A percentile compares a stretch with the other conserved stretches of the same genome.
Conservation (phyloP, 2,888 invertebrate genomes). For the Netelia virgata region DNA sequence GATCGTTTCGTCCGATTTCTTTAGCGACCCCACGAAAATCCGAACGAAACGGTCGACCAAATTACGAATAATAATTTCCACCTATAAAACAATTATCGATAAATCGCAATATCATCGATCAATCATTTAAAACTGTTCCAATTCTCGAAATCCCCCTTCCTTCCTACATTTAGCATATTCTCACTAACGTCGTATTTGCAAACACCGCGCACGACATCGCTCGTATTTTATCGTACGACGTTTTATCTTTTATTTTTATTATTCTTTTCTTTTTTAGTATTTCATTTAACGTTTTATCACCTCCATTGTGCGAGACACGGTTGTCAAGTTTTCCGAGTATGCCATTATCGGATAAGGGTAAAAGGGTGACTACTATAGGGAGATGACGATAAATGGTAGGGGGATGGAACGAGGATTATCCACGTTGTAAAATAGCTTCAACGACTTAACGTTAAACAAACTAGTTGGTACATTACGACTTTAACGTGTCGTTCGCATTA, state of each 20-base stretch:
- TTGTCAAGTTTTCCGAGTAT: conserved; percentile 22
- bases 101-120: too few relatives aligned
- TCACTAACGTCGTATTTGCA: too few relatives aligned
- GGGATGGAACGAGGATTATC: conserved; percentile 12
- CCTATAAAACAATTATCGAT: too few relatives aligned
- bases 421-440: conserved; percentile 45
- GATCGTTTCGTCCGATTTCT: background rate
- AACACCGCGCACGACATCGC: too few relatives aligned
- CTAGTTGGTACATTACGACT: conserved; percentile 56
- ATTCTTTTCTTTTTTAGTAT: background rate
- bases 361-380: background rate
- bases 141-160: too few relatives aligned
- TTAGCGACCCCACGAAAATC: background rate
- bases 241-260: conserved; percentile 17
- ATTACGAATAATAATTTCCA: too few relatives aligned
- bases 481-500: conserved; percentile 57
- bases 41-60: too few relatives aligned
- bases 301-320: conserved; percentile 12
- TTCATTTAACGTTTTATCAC: conserved; percentile 13
- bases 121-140: too few relatives aligned
- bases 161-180: too few relatives aligned
- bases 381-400: background rate
- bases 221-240: background rate
- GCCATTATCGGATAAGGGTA: conserved; percentile 38
- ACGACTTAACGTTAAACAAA: conserved; percentile 63